phyloP scores from a whole-genome alignment of 2,888 invertebrate genomes.

The Megastigmus dorsalis region DNA sequence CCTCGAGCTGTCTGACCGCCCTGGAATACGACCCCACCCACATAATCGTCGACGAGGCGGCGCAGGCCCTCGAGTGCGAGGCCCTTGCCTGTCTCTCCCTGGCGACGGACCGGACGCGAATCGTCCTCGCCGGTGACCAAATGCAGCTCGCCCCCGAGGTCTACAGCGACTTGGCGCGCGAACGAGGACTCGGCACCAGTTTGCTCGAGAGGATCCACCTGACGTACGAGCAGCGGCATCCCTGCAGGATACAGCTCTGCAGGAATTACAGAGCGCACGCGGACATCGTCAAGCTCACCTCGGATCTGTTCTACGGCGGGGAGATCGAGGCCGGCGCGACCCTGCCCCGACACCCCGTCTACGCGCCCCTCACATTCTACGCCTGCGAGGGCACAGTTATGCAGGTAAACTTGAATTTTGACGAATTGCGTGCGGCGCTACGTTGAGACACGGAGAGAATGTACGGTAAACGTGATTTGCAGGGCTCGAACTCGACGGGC shows the following conservation, averaged over 20 bases:
- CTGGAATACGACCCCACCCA: conserved; percentile 85
- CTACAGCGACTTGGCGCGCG: conserved; percentile 84
- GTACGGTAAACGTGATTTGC: too few relatives aligned
- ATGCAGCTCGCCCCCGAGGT: conserved; percentile 90
- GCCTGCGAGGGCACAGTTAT: conserved; percentile 87
- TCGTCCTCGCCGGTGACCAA: conserved; percentile 90
- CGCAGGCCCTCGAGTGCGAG: conserved; percentile 91
- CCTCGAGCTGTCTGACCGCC: conserved; percentile 84
- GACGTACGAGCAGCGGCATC: conserved; percentile 83
- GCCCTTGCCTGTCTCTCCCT: conserved; percentile 86
- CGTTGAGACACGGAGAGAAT: too few relatives aligned
- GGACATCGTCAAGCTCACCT: conserved; percentile 87
- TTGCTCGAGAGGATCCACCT: conserved; percentile 86
- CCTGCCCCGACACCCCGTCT: conserved; percentile 80
- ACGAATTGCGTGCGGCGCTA: too few relatives aligned
- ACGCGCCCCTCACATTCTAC: conserved; percentile 87
- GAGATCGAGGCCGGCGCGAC: conserved; percentile 84
- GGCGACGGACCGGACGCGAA: conserved; percentile 82
- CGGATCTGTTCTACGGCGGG: conserved; percentile 87
- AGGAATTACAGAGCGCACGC: conserved; percentile 90
- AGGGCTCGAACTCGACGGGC: conserved; percentile 80
- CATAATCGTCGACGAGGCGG: conserved; percentile 90
- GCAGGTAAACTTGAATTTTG: conserved; percentile 81
- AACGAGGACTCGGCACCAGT: conserved; percentile 83
- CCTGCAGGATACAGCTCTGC: conserved; percentile 86